Evolutionary conservation across 2,113 vertebrate genomes (phyloP).

Genomic region (Sander lucioperca): DNA sequence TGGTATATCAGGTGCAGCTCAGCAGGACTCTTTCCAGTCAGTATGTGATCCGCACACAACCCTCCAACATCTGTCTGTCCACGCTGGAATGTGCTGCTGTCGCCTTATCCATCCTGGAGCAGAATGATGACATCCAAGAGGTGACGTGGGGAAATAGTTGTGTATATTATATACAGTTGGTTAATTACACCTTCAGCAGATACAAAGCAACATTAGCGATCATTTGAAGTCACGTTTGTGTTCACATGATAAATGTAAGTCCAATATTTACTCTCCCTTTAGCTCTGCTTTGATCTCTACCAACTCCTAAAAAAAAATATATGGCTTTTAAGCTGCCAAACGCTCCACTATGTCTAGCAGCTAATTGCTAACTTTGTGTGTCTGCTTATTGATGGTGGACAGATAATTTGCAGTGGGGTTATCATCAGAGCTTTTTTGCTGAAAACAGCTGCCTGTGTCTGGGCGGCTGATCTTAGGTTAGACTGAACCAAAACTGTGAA

Average conservation of each 20-base stretch:
- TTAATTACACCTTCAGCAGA: neutral
- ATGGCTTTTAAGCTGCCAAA: neutral
- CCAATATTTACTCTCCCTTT: neutral
- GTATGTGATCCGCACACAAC: constrained; percentile 96
- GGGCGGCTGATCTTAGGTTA: neutral
- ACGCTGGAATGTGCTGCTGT: constrained; percentile 96
- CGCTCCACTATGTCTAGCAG: neutral
- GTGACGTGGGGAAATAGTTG: constrained; percentile 68
- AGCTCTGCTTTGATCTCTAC: no score
- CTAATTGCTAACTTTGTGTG: neutral
- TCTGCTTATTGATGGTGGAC: neutral
- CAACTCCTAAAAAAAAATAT: neutral
- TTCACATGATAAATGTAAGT: neutral
- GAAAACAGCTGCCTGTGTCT: neutral
- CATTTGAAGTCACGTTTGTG: neutral
- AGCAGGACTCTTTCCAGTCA: constrained; percentile 91
- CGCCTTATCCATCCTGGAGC: constrained; percentile 92
- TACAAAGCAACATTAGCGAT: neutral
- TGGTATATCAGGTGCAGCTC: constrained; percentile 90
- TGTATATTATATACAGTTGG: neutral
- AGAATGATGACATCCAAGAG: constrained; percentile 91
- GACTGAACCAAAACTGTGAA: neutral
- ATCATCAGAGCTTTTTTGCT: neutral
- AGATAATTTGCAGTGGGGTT: no score
- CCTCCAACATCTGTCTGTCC: constrained; percentile 94